Evolutionary conservation across 2,113 vertebrate genomes (phyloP).

Genomic region (Mesocricetus auratus): DNA sequence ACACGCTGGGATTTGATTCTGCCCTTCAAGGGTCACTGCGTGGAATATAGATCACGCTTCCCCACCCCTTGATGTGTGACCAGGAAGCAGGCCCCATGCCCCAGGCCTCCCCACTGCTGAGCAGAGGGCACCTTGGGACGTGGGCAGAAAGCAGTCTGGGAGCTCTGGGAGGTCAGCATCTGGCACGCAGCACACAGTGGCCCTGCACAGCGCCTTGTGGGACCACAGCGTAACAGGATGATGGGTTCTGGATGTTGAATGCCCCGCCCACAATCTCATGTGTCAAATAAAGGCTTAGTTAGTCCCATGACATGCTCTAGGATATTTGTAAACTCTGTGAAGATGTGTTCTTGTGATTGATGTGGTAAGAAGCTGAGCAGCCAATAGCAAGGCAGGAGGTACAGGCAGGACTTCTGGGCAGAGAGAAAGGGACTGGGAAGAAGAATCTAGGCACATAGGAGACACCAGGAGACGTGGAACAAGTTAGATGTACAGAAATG

Average conservation of each 20-base stretch:
- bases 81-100: background rate
- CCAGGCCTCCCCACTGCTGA: background rate
- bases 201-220: background rate
- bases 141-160: background rate
- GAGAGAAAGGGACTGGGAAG: background rate
- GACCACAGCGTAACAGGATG: background rate
- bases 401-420: background rate
- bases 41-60: background rate
- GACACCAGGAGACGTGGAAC: background rate
- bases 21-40: conserved; percentile 34
- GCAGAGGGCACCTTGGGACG: conserved; percentile 42
- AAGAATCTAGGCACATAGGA: background rate
- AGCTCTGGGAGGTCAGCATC: background rate
- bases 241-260: background rate
- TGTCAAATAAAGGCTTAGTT: background rate
- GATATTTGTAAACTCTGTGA: background rate
- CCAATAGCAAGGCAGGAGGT: background rate
- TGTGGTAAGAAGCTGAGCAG: background rate
- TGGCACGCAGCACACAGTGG: background rate
- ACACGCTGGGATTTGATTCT: background rate
- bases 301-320: background rate
- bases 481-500: background rate
- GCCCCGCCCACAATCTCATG: too few relatives aligned
- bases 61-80: background rate
- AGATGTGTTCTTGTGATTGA: background rate